A percentile compares a stretch with the other conserved stretches of the same genome.
phyloP scores from a whole-genome alignment of 2,113 vertebrate genomes.

The Aptenodytes patagonicus region DNA sequence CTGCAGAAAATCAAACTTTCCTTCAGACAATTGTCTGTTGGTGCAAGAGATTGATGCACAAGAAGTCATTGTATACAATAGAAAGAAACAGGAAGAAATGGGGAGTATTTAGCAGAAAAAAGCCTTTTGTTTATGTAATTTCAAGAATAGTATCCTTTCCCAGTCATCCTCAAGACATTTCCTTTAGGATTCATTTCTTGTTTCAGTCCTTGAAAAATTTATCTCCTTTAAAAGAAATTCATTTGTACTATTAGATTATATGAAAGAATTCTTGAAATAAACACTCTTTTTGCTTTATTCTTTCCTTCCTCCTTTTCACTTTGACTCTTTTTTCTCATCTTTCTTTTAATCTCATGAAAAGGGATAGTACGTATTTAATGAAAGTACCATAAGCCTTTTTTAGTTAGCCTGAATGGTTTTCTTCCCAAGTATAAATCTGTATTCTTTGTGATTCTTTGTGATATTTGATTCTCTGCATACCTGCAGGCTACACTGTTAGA shows the following conservation, averaged over 20 bases:
- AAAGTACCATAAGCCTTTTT: neutral
- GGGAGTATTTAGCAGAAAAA: neutral
- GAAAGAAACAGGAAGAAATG: neutral
- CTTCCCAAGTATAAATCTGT: neutral
- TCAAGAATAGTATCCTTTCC: neutral
- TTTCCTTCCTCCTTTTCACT: neutral
- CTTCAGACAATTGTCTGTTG: neutral
- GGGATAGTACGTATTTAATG: neutral
- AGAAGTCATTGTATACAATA: neutral
- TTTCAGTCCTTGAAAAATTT: neutral
- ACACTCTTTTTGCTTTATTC: neutral
- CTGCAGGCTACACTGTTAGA: neutral
- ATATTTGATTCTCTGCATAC: neutral
- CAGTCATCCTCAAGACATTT: neutral
- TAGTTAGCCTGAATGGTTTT: neutral
- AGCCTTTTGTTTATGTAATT: neutral
- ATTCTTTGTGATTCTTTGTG: neutral
- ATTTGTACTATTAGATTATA: neutral
- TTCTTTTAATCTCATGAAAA: neutral
- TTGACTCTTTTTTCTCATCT: neutral
- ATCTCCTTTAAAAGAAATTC: neutral
- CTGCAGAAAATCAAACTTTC: neutral
- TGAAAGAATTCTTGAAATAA: neutral
- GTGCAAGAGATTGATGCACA: neutral
- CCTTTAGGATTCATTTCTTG: neutral